Conservation (phyloP, 2,113 vertebrate genomes). For the Bos javanicus region DNA sequence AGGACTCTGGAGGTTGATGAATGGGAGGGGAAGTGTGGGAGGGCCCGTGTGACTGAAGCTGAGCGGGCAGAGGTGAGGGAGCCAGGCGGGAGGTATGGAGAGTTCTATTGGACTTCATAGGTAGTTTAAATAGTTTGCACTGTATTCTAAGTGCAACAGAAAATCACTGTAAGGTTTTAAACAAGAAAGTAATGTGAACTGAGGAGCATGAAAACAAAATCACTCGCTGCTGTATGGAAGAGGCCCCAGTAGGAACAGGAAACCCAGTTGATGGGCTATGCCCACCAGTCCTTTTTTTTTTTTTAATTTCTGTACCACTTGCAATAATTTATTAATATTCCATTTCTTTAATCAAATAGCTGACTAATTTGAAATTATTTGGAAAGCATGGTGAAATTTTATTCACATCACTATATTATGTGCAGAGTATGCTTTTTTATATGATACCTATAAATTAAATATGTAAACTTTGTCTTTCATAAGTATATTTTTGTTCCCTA, state of each 20-base stretch:
- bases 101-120: not conserved
- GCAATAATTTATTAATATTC: slow-evolving; percentile 13
- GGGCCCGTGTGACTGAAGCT: not conserved
- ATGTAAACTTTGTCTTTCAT: slow-evolving; percentile 42
- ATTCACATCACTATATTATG: not conserved
- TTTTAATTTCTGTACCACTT: not conserved
- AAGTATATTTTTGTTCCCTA: slow-evolving; percentile 57
- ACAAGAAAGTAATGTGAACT: not conserved
- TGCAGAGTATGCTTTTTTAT: not conserved
- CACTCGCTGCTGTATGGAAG: not conserved
- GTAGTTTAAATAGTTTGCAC: not conserved
- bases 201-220: not conserved
- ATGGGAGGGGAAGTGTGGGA: not conserved
- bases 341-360: slow-evolving; percentile 16
- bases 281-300: not conserved
- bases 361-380: not conserved
- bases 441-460: slow-evolving; percentile 28
- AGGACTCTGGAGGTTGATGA: not conserved
- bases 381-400: not conserved
- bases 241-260: not conserved
- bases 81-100: not conserved
- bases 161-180: not conserved
- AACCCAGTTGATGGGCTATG: not conserved
- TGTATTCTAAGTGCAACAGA: not conserved
- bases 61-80: not conserved